Base-by-base conservation (phyloP, 2,797 vertebrate genomes). In the Acrocephalus scirpaceus region DNA sequence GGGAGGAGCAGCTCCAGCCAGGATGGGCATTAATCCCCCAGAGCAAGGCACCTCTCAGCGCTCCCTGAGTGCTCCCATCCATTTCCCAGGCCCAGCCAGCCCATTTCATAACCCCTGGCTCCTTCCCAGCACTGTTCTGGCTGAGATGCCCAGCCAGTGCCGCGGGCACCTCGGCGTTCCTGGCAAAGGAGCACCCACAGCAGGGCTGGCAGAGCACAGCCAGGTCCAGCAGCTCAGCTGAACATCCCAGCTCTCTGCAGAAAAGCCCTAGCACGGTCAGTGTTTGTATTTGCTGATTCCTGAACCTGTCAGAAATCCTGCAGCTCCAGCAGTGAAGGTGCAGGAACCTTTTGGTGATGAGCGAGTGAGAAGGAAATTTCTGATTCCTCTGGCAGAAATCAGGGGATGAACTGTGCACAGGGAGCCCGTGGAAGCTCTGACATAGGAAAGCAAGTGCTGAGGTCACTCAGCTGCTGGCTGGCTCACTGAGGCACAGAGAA, bases 1-100 rank as follows among this genome's bases (percentile, higher is more conserved):
- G n/a, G 11, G 85, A 94, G 75, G 89, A 96, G 90, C 96, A 97
- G 96, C 77, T 95, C 96, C 95, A 97, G 91, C 62, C 54, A 95
- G 86, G 50, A 86, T 69, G 36, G 25, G 91, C 88, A 93, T 60
- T 92, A 91, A 94, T 91, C 85, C 83, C 86, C 84, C 93, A 94
- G 74, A 96, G 88, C 86, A 95, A 92, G 25, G 75, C 94, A 94
- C 66, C 88, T 66, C 51, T 79, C 18, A 17, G 54, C 7, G 50
- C 86, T 92, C 81, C 64, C 53, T 12, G 2, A 73, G 73, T 70
- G 54, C 80, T 91, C 72, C 91, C 85, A 85, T 38, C 57, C 75
- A 47, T 70, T 36, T 58, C 5, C 57, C 42, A 44, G 42, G 17
- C 18, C 42, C 42, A 44, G 42, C 42, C 42, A 44, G 42, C 42